Evolutionary conservation across 1,140 invertebrate genomes (phyloP), one percentile per base, ranked within the genome.

Genomic region (Drosophila yakuba): DNA sequence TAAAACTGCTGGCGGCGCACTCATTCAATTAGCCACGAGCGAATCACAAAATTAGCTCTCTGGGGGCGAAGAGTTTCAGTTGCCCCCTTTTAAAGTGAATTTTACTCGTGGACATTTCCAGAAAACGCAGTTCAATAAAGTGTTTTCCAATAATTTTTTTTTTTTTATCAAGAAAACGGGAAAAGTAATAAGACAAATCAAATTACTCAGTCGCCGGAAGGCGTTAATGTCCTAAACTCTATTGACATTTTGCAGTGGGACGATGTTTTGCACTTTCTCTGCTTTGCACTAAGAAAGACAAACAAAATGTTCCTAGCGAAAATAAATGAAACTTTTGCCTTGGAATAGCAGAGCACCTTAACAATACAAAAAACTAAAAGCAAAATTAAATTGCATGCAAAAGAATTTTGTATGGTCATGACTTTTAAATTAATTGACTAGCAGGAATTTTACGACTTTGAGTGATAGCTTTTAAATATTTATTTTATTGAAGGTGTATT

Each of bases 1-100:
- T 94, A 92, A 89, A 56, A 58, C 32, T 66, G 25, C 25, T 41
- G n/a, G 28, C 7, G 5, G 5, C 12, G 6, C 20, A 64, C 10
- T 38, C 35, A 74, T 59, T 51, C 14, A 54, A 58, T 71, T 69
- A 56, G 43, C 47, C 8, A 32, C 17, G 12, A 20, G 36, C 8
- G 12, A 2, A 12, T 38, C 23, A 41, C 36, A 4, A 54, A 80
- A 78, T 77, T 63, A 59, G 51, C 32, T 17, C 57, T 59, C 41
- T 5, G 48, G 17, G 10, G n/a, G 43, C 12, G 15, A 15, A 28
- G 63, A 67, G 45, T 50, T 63, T 4, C n/a, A 14, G 0, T 28
- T 68, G 17, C 25, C n/a, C 8, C 4, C 11, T 44, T 25, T 35
- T 23, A 17, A 25, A 15, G 23, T 20, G 45, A 14, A 32, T n/a